Evolutionary conservation across 2,113 vertebrate genomes (phyloP), one percentile per base, ranked within the genome.

Genomic region (Campylorhamphus procurvoides): DNA sequence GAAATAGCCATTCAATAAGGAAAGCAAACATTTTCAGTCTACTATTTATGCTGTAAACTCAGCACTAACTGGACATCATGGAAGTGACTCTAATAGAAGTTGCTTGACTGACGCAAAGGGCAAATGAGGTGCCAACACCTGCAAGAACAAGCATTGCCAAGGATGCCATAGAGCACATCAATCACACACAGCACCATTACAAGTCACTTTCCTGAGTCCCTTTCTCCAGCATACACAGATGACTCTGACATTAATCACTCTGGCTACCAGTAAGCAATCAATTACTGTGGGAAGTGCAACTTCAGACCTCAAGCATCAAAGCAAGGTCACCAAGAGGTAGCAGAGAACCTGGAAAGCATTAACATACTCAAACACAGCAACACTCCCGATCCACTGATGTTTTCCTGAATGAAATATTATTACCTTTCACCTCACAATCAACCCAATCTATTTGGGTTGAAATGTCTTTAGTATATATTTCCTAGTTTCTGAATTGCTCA

Each of bases 271-370:
- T 58, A 49, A 89, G 78, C 78, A 87, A 94, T 94, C 92, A 93
- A 85, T 90, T 91, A 87, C 67, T 56, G 66, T 49, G 49, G 24
- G 56, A 93, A 95, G 72, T 28, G 86, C 78, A 93, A 92, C 88
- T 93, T 80, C 75, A 90, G 92, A 90, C 72, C 78, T 88, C 63
- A 62, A 76, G 42, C 47, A 78, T 91, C 84, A 92, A 87, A 94
- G 85, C 84, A 95, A 94, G 93, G 89, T 95, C 94, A 95, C 39
- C 62, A 78, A 91, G 62, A 94, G 86, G 87, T 81, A 81, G 77
- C 64, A 91, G 59, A 83, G 44, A 77, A 75, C 59, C 75, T 77
- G 79, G 72, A 83, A 94, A 90, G 63, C 68, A 88, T 96, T 97
- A 93, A 67, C 83, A 83, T 53, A 83, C n/a, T 76, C 75, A 53